Conservation (phyloP, 2,797 vertebrate species). For the Hoplostethus mediterraneus region DNA sequence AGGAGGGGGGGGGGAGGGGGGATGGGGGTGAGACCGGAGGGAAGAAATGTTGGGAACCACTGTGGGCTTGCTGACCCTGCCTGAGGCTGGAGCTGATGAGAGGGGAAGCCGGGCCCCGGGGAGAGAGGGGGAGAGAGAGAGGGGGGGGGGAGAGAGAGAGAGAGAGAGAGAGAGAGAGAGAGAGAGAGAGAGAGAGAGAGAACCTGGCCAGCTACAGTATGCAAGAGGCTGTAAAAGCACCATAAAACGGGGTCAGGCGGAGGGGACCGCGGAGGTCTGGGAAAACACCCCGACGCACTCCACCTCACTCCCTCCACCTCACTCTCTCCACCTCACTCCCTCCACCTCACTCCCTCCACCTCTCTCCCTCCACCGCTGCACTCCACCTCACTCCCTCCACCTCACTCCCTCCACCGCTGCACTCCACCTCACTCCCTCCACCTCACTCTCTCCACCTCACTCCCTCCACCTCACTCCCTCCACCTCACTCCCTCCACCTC, state of each 20-base stretch:
- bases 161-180: background rate
- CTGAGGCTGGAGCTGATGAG: constrained; percentile 61
- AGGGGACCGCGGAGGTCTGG: constrained; percentile 73
- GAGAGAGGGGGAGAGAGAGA: no score
- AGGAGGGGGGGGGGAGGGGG: constrained; percentile 15
- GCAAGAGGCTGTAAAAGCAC: constrained; percentile 73
- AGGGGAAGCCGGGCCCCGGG: constrained; percentile 60
- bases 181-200: constrained; percentile 41
- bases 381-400: no score
- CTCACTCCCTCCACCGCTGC: constrained; percentile 47
- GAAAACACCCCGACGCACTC: constrained; percentile 65
- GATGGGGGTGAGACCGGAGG: background rate
- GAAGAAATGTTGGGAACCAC: background rate
- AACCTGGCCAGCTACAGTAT: constrained; percentile 70
- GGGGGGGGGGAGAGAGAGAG: background rate
- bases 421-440: constrained; percentile 44
- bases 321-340: constrained; percentile 44
- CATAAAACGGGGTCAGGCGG: constrained; percentile 79
- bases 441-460: constrained; percentile 56
- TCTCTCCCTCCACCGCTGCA: constrained; percentile 45
- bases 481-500: constrained; percentile 55
- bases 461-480: constrained; percentile 56
- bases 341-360: no score
- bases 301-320: constrained; percentile 53
- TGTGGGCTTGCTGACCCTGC: constrained; percentile 58